These are phyloP conservation scores for Halcyon leucocephala DNA, from an alignment of 2,797 vertebrate species.

Conservation along the genomic window DNA sequence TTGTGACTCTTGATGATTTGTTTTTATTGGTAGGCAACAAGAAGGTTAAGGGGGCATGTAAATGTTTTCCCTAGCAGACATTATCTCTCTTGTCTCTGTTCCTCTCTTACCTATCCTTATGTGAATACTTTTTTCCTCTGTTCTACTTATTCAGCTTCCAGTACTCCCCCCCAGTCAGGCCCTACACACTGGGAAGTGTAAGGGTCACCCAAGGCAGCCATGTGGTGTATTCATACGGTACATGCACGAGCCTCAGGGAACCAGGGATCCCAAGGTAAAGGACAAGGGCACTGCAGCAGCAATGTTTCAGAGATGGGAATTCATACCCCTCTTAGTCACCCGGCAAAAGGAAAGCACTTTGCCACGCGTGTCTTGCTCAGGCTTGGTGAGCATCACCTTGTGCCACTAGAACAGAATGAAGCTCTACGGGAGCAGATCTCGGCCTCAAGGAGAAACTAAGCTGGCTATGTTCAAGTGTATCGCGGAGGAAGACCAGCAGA, in stretches of 20 bases:
- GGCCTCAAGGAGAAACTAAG: not conserved
- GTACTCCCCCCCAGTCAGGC: not conserved
- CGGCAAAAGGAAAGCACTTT: not conserved
- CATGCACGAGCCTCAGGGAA: not conserved
- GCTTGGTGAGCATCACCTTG: not conserved
- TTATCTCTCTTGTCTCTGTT: not conserved
- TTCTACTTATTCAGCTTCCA: not conserved
- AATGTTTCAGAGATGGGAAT: not conserved
- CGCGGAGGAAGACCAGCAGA: not conserved
- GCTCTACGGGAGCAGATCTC: not conserved
- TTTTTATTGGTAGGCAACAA: not conserved
- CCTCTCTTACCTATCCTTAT: not conserved
- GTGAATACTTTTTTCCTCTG: not conserved
- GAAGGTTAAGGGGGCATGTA: not conserved
- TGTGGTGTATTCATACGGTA: not conserved
- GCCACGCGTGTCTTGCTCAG: not conserved
- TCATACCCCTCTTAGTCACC: not conserved
- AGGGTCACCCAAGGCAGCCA: not conserved
- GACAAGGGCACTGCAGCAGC: not conserved
- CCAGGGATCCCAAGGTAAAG: not conserved
- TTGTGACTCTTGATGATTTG: not conserved
- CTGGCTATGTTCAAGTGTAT: not conserved
- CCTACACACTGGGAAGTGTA: not conserved
- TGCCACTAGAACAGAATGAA: not conserved
- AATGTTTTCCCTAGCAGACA: not conserved